Base-by-base conservation (phyloP, 2,113 vertebrate species). In the Oryzias curvinotus region DNA sequence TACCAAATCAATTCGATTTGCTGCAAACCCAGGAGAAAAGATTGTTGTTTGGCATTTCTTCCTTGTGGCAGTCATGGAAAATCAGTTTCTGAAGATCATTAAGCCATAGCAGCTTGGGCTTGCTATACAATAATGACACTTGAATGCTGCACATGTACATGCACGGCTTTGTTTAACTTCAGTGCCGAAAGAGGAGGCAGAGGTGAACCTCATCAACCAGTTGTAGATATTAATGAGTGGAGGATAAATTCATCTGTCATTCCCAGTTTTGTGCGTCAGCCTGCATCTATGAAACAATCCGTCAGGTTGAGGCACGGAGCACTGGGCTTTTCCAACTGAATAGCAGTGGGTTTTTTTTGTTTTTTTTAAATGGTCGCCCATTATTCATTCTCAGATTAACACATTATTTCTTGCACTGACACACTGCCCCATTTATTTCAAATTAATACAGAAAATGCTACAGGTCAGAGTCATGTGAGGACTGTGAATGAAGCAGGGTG, bases 351-450 rank as follows among this genome's bases (percentile, higher is more conserved):
- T 2, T 23, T 23, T 46, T 72, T 80, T 62, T 78, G 75, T 84
- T 36, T 49, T n/a, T n/a, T 43, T 43, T 62, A 82, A 82, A 85
- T 75, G 67, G 74, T 73, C 25, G 52, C 70, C 72, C 75, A 80
- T 87, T 78, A 85, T 80, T 90, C 75, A 85, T 68, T 75, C 61
- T 81, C 53, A 62, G 57, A 87, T 89, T 86, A 85, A 77, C 67
- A 77, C 59, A 28, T 71, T 76, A 64, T 65, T 77, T 71, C 75
- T 64, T 63, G 44, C 58, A 25, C 66, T 82, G 81, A 76, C 77
- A 85, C 61, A 73, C 59, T 83, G 66, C 55, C 71, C 73, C 63
- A 75, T 85, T 86, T 80, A 64, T 86, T 84, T 78, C 75, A 67
- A 61, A 87, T 86, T 83, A 86, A 73, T 73, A 77, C 67, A 52